A percentile compares a stretch with the other conserved stretches of the same genome.
These are phyloP conservation scores for Alauda arvensis DNA, from an alignment of 2,797 vertebrate species.

Conservation along the genomic window DNA sequence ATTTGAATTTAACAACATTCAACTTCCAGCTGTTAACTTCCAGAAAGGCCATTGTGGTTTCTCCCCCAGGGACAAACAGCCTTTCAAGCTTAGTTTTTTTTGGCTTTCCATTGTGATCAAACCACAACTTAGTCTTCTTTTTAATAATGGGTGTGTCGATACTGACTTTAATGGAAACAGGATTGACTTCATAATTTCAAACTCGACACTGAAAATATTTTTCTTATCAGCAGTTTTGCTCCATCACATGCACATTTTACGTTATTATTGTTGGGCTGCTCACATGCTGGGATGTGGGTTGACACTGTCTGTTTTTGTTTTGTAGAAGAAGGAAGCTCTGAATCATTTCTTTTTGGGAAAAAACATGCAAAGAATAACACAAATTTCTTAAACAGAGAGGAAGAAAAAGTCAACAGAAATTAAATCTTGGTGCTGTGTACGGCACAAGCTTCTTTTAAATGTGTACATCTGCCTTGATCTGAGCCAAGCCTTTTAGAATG, in stretches of 20 bases:
- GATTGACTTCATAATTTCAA: conserved; percentile 21
- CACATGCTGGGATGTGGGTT: conserved; percentile 39
- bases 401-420: conserved; percentile 6
- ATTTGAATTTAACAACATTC: conserved; percentile 24
- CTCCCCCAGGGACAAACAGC: conserved; percentile 11
- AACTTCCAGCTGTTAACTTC: conserved; percentile 52
- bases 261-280: conserved; percentile 32
- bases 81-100: conserved; percentile 25
- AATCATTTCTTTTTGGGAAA: conserved; percentile 8
- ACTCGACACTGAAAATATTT: conserved; percentile 39
- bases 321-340: conserved; percentile 30
- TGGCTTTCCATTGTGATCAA: conserved; percentile 32
- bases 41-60: conserved; percentile 42
- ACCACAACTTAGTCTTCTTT: conserved; percentile 10
- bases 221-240: conserved; percentile 48
- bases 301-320: conserved; percentile 31
- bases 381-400: background rate
- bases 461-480: background rate
- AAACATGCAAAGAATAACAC: conserved; percentile 10
- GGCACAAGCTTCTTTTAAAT: background rate
- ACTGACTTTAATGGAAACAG: conserved; percentile 26
- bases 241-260: background rate
- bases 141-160: conserved; percentile 20
- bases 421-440: background rate
- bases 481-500: background rate